Percentiles rank a stretch among this genome's conserved stretches.
These are phyloP conservation scores for Strigamia transsilvanica DNA, from an alignment of 2,888 invertebrate species.

Conservation along the genomic window DNA sequence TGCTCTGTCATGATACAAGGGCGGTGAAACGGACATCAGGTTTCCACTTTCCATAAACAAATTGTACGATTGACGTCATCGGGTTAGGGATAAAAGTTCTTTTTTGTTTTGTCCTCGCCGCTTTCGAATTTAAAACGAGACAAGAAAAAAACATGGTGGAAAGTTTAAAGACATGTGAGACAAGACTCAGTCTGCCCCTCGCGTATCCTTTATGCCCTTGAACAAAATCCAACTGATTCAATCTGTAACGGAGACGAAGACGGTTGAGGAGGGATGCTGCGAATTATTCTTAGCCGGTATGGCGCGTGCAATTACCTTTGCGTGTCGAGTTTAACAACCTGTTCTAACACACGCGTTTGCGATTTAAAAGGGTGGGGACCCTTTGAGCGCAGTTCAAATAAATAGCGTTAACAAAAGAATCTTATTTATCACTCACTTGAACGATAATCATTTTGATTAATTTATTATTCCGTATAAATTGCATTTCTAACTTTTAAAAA, in stretches of 20 bases:
- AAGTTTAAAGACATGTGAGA: neutral
- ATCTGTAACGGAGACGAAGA: conserved; percentile 26
- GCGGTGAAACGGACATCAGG: neutral
- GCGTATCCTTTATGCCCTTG: conserved; percentile 20
- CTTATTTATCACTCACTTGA: neutral
- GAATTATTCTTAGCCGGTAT: conserved; percentile 27
- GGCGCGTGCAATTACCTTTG: conserved; percentile 31
- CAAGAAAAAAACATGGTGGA: neutral
- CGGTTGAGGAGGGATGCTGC: neutral
- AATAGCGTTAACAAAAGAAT: neutral
- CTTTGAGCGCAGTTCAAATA: neutral
- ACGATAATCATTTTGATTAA: neutral
- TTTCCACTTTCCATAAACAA: conserved; percentile 18
- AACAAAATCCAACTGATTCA: conserved; percentile 31
- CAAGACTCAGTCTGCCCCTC: neutral
- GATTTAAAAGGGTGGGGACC: conserved; percentile 24
- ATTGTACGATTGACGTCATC: neutral
- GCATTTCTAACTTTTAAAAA: too few species aligned
- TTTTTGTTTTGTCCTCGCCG: neutral
- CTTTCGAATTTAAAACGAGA: neutral
- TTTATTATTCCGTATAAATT: neutral
- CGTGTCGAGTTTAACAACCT: conserved; percentile 34
- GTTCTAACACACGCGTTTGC: neutral
- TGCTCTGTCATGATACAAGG: neutral
- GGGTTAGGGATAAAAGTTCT: neutral